Evolutionary conservation across 2,113 vertebrate species (phyloP), one percentile per base, ranked within the genome.

Genomic region (Cynoglossus semilaevis): DNA sequence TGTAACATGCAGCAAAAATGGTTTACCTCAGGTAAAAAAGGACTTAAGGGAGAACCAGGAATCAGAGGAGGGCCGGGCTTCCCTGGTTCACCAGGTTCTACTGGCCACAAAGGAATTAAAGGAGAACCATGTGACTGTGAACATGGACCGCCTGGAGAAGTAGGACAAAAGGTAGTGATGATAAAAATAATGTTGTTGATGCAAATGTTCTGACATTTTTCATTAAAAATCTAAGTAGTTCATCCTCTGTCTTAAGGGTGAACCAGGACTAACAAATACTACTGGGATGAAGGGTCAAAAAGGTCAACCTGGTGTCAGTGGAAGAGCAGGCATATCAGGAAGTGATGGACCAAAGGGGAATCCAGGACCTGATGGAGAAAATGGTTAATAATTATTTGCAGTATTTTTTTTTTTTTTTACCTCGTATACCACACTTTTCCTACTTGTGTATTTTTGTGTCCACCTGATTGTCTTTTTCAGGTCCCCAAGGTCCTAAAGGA

Each of bases 161-260:
- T 22, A 22, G 95, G 95, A 75, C 87, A 88, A 63, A 91, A 93
- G 93, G 94, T 95, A 90, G 7, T 41, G 7, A 65, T 17, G 15
- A 40, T 15, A 35, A 7, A 2, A 18, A 51, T 29, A 70, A 35
- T 19, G 42, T 17, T 46, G 10, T 22, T 1, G 12, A 40, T 46
- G 16, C 51, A 51, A 10, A 45, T 45, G 5, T 51, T 7, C 22
- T n/a, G 4, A 58, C 15, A 36, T 29, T 2, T 22, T 0, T 18
- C 7, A 16, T 12, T 9, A 15, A 42, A 7, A 61, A 0, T 40
- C 47, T 38, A 29, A 29, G 22, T 29, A 2, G 22, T 5, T 72
- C 43, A 1, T 19, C 46, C 15, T 7, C 1, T 73, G 38, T 44
- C 16, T 1, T 59, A 40, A 86, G 87, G 87, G 82, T 35, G 82